These are phyloP conservation scores for Crenichthys baileyi DNA, from an alignment of 2,797 vertebrate species.

Conservation along the genomic window DNA sequence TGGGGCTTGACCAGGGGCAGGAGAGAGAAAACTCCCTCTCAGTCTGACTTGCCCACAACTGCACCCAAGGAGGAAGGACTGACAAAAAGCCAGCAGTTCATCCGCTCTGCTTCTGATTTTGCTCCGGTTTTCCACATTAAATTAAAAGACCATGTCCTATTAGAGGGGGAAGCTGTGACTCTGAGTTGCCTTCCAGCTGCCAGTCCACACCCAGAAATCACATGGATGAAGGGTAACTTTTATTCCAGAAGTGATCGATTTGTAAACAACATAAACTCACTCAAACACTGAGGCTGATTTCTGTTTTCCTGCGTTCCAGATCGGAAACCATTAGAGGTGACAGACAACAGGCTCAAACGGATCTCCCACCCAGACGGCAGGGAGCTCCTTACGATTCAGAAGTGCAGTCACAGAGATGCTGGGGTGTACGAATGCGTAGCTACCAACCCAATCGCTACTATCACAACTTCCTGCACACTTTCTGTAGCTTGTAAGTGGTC, in stretches of 20 bases:
- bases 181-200: slow-evolving; percentile 93
- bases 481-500: slow-evolving; percentile 89
- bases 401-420: slow-evolving; percentile 81
- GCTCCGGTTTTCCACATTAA: slow-evolving; percentile 96
- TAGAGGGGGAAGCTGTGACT: slow-evolving; percentile 91
- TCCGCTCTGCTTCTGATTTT: slow-evolving; percentile 88
- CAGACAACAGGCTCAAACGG: slow-evolving; percentile 79
- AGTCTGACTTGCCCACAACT: slow-evolving; percentile 82
- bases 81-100: slow-evolving; percentile 69
- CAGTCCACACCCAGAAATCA: slow-evolving; percentile 88
- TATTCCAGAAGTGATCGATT: neutral
- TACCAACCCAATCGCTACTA: slow-evolving; percentile 86
- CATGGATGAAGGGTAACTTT: slow-evolving; percentile 91
- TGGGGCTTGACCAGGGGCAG: slow-evolving; percentile 88
- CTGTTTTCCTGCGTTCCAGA: slow-evolving; percentile 74
- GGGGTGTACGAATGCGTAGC: slow-evolving; percentile 95
- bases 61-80: slow-evolving; percentile 76
- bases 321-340: slow-evolving; percentile 81
- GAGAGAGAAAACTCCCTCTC: slow-evolving; percentile 88
- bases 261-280: neutral
- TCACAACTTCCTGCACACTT: slow-evolving; percentile 90
- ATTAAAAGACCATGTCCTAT: slow-evolving; percentile 91
- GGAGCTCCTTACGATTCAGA: slow-evolving; percentile 88
- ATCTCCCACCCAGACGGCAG: slow-evolving; percentile 90
- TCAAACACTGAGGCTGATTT: neutral